A percentile compares a stretch with the other conserved stretches of the same genome.
phyloP scores from a whole-genome alignment of 2,113 vertebrate genomes.

The Entomyzon cyanotis region DNA sequence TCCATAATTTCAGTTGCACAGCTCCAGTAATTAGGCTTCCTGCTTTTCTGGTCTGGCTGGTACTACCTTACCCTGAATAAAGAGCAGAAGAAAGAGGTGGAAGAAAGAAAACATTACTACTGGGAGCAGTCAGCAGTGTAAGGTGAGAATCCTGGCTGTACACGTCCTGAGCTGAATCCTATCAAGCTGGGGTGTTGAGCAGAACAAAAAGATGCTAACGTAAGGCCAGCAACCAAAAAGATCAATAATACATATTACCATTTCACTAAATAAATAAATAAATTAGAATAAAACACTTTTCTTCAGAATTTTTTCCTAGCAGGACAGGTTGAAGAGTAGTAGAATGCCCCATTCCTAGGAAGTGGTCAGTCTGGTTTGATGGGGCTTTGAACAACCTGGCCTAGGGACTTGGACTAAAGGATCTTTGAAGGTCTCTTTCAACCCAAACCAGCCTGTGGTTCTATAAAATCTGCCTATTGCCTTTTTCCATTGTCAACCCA shows the following conservation, averaged over 20 bases:
- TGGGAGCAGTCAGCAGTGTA: neutral
- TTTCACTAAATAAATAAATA: neutral
- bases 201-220: neutral
- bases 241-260: neutral
- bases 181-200: neutral
- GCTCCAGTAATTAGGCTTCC: neutral
- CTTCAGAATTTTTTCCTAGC: neutral
- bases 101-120: neutral
- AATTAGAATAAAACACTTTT: neutral
- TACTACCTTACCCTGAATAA: neutral
- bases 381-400: neutral
- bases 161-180: accelerated
- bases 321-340: neutral
- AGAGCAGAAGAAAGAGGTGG: neutral
- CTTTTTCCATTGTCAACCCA: neutral
- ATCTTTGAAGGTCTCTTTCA: neutral
- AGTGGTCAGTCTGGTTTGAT: neutral
- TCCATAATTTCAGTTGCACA: neutral
- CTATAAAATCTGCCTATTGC: neutral
- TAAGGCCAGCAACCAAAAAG: neutral
- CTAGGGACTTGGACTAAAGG: neutral
- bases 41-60: neutral
- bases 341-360: neutral
- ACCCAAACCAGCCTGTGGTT: neutral
- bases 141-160: neutral